phyloP scores from a whole-genome alignment of 2,797 vertebrate genomes.

The Fistularia tabacaria region DNA sequence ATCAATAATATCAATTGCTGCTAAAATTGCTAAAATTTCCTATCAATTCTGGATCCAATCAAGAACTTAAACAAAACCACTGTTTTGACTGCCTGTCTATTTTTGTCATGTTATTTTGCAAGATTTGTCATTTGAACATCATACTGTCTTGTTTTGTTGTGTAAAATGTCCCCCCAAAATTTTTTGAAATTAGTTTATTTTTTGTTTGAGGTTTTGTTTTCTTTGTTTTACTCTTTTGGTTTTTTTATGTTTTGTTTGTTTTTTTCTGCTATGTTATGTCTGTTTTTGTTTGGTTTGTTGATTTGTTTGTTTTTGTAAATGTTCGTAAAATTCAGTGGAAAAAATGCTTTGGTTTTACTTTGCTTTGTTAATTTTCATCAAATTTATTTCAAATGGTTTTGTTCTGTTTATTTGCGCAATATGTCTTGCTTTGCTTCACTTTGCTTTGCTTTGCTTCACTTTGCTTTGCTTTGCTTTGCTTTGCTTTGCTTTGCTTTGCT shows the following conservation, averaged over 20 bases:
- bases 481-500: constrained; percentile 22
- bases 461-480: constrained; percentile 7
- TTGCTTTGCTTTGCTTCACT: constrained; percentile 22
- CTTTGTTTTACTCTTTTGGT: no score
- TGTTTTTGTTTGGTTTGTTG: no score
- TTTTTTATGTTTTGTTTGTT: no score
- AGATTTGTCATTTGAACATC: neutral
- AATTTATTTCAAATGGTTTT: constrained; percentile 31
- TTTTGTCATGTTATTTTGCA: neutral
- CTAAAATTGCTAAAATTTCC: no score
- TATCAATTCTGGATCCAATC: no score
- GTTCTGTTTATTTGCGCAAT: no score
- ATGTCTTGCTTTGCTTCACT: constrained; percentile 2
- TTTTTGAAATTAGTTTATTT: no score
- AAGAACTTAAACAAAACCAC: no score
- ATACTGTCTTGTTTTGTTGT: neutral
- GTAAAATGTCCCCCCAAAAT: no score
- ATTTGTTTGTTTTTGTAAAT: neutral
- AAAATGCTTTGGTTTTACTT: neutral
- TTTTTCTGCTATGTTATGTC: no score
- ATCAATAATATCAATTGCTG: no score
- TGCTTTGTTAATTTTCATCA: constrained; percentile 11
- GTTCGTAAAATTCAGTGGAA: neutral
- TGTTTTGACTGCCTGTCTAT: neutral
- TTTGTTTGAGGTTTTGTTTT: no score